A percentile compares a stretch with the other conserved stretches of the same genome.
phyloP scores from a whole-genome alignment of 1,140 invertebrate genomes.

The Augochlora pura region DNA sequence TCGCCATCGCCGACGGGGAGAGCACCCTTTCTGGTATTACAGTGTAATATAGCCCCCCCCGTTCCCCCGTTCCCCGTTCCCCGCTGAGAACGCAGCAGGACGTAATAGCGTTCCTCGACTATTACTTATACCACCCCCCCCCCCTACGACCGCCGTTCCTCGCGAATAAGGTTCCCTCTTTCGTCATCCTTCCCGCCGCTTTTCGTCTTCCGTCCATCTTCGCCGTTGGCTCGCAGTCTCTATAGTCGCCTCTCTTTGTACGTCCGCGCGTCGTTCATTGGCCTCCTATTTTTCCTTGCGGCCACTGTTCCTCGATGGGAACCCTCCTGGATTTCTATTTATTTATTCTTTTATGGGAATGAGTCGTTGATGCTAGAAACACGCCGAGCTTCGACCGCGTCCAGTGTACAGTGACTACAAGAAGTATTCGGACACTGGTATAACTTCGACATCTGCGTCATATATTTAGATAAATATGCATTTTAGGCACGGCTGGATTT shows the following conservation, averaged over 20 bases:
- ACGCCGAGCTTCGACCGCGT: too few species aligned
- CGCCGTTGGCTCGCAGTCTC: background rate
- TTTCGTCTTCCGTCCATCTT: slow-evolving; percentile 25
- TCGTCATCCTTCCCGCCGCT: slow-evolving; percentile 14
- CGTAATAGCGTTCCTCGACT: slow-evolving; percentile 72
- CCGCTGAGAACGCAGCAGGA: slow-evolving; percentile 60
- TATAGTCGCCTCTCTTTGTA: background rate
- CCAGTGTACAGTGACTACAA: too few species aligned
- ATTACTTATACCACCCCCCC: slow-evolving; percentile 70
- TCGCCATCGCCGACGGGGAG: slow-evolving; percentile 54
- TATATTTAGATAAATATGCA: too few species aligned
- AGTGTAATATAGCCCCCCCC: slow-evolving; percentile 67
- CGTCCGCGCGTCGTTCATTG: background rate
- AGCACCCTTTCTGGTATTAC: slow-evolving; percentile 64
- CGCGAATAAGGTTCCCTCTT: slow-evolving; percentile 66
- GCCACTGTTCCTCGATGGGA: background rate
- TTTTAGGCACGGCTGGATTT: too few species aligned
- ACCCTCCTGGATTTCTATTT: background rate
- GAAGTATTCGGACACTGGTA: too few species aligned
- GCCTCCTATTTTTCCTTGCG: background rate
- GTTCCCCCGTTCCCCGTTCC: slow-evolving; percentile 70
- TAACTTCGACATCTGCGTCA: too few species aligned
- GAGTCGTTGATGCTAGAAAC: too few species aligned
- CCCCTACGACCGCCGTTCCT: slow-evolving; percentile 62
- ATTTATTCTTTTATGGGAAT: too few species aligned